Percentiles rank a stretch among this genome's conserved stretches.
Conservation (phyloP, 2,113 vertebrate genomes). For the Ciconia boyciana region DNA sequence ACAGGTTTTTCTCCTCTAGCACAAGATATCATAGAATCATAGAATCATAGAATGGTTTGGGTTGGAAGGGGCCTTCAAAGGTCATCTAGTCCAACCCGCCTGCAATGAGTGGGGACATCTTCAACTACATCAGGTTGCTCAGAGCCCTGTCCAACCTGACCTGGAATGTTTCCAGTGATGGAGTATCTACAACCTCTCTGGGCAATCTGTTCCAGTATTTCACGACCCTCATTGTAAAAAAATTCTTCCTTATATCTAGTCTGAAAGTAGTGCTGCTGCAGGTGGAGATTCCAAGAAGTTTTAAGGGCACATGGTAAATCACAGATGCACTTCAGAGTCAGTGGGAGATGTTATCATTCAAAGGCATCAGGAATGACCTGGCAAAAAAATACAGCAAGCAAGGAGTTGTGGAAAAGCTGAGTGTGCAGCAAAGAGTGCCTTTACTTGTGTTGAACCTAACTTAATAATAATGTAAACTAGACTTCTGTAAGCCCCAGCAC, state of each 20-base stretch:
- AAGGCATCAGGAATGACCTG: background rate
- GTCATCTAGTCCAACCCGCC: rapidly evolving
- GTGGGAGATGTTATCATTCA: background rate
- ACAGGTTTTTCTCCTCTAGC: background rate
- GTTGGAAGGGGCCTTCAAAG: background rate
- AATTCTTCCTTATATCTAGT: background rate
- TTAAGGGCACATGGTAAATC: background rate
- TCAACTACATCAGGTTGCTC: background rate
- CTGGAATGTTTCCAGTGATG: background rate
- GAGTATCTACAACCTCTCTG: background rate
- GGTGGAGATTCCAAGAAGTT: background rate
- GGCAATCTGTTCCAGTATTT: background rate
- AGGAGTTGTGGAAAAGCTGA: background rate
- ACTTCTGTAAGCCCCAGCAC: background rate
- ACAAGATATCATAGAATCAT: background rate
- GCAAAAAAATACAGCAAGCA: background rate
- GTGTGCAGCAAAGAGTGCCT: background rate
- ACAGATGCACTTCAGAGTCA: background rate
- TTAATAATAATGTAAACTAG: background rate
- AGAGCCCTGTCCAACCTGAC: background rate
- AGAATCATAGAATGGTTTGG: background rate
- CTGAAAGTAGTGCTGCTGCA: background rate
- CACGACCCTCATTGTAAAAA: background rate
- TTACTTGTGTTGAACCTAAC: background rate
- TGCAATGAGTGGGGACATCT: background rate